phyloP scores from a whole-genome alignment of 2,797 vertebrate genomes.

The Galaxias olidus region DNA sequence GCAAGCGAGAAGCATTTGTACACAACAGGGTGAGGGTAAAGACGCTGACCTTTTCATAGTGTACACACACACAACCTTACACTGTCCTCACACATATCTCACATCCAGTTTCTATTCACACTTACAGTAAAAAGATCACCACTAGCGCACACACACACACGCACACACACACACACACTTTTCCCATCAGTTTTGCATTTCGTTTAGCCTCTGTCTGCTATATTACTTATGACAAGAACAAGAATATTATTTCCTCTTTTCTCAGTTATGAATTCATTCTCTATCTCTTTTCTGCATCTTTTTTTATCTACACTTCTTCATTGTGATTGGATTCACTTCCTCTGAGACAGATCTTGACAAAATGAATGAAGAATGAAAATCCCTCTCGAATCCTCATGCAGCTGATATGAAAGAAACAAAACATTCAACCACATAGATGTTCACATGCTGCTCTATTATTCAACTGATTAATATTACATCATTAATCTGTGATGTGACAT shows the following conservation, averaged over 20 bases:
- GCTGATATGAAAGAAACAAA: no score
- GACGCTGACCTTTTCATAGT: not conserved
- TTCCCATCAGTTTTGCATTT: slow-evolving; percentile 54
- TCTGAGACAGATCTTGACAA: no score
- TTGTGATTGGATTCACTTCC: no score
- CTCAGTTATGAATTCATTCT: not conserved
- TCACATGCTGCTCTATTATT: no score
- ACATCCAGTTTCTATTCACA: slow-evolving; percentile 5
- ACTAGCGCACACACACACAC: not conserved
- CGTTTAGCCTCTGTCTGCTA: slow-evolving; percentile 23
- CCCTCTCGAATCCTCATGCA: no score
- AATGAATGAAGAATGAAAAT: no score
- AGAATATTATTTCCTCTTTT: slow-evolving; percentile 44
- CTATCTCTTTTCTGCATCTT: not conserved
- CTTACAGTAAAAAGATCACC: not conserved
- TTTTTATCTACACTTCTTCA: no score
- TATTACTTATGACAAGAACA: slow-evolving; percentile 36
- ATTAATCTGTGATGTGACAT: no score
- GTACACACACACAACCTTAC: not conserved
- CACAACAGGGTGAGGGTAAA: slow-evolving; percentile 75
- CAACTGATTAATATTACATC: no score
- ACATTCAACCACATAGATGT: no score
- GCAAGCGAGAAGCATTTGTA: slow-evolving; percentile 86
- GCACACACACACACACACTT: slow-evolving; percentile 19
- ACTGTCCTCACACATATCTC: not conserved